Percentiles rank a stretch among this genome's conserved stretches.
phyloP scores from a whole-genome alignment of 2,113 vertebrate genomes.

The Perca schrenkii region DNA sequence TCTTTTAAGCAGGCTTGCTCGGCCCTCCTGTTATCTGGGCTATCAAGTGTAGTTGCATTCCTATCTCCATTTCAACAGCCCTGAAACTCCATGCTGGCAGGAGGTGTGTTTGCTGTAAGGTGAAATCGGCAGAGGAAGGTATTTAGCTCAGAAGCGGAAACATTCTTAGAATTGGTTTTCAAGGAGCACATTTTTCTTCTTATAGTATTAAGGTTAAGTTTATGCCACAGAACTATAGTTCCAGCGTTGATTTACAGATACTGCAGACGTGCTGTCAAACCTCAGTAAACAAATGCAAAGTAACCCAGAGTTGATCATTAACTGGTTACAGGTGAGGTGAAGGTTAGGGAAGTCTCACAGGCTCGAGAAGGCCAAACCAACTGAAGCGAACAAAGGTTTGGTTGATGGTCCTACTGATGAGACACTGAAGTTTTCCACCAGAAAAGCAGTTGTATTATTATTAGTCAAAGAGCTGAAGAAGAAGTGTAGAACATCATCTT shows the following conservation, averaged over 20 bases:
- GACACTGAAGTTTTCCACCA: background rate
- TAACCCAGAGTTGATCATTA: slow-evolving; percentile 54
- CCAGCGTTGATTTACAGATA: background rate
- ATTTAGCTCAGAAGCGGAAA: slow-evolving; percentile 17
- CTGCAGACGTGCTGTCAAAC: background rate
- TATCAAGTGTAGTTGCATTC: slow-evolving; percentile 86
- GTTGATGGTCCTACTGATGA: background rate
- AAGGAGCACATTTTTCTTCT: background rate
- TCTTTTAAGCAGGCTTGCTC: slow-evolving; percentile 75
- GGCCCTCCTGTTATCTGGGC: slow-evolving; percentile 81
- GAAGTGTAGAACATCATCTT: background rate
- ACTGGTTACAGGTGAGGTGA: slow-evolving; percentile 40
- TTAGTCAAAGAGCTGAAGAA: background rate
- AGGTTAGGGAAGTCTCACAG: slow-evolving; percentile 25
- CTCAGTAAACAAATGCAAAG: slow-evolving; percentile 11
- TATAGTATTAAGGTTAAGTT: background rate
- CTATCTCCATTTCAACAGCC: slow-evolving; percentile 72
- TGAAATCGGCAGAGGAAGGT: slow-evolving; percentile 30
- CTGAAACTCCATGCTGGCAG: slow-evolving; percentile 73
- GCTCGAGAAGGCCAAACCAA: background rate
- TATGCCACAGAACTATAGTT: background rate
- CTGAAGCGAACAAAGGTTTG: background rate
- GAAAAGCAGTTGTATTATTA: background rate
- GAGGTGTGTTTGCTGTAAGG: slow-evolving; percentile 53
- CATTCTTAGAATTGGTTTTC: slow-evolving; percentile 8